Base-by-base conservation (phyloP, 2,113 vertebrate genomes). In the Columba livia region DNA sequence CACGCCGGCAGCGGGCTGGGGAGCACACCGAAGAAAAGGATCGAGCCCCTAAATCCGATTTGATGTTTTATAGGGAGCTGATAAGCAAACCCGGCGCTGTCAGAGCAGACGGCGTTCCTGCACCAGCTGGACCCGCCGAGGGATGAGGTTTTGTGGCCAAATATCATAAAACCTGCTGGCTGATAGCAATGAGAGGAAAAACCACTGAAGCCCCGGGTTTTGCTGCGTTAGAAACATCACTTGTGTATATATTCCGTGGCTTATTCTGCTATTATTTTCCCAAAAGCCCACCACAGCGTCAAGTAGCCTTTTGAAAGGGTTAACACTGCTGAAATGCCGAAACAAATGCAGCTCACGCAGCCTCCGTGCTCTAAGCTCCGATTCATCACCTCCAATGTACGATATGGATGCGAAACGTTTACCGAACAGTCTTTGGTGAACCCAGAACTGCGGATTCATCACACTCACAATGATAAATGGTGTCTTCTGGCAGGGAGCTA, bases 241-340 rank as follows among this genome's bases (percentile, higher is more conserved):
- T 23, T 19, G 15, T 0, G 6, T 38, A 12, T 34, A 48, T 10
- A 7, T 5, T 24, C 15, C 3, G 0, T 50, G 50, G 58, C 42
- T 72, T 34, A 24, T 57, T 29, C 40, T n/a, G 58, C 67, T 38
- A 6, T 9, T 32, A 2, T 21, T 47, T 61, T 44, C 28, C 50
- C 57, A 34, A 25, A 72, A 34, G 13, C 34, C n/a, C 8, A 13
- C 25, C 44, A 13, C 31, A 13, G 11, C 11, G 1, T 6, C 31
- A 25, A 44, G 54, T 4, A 42, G 44, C 34, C 42, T 38, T 75
- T 25, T 15, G 34, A 50, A 50, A 50, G 61, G 19, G 29, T 1
- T 44, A 34, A 40, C 18, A 1, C 44, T 34, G 53, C 58, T 17
- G 36, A 69, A 69, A 19, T 1, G 5, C 31, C 5, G 15, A 16